Percentiles rank a stretch among this genome's conserved stretches.
Conservation (phyloP, 2,113 vertebrate species). For the Gymnorhina tibicen region DNA sequence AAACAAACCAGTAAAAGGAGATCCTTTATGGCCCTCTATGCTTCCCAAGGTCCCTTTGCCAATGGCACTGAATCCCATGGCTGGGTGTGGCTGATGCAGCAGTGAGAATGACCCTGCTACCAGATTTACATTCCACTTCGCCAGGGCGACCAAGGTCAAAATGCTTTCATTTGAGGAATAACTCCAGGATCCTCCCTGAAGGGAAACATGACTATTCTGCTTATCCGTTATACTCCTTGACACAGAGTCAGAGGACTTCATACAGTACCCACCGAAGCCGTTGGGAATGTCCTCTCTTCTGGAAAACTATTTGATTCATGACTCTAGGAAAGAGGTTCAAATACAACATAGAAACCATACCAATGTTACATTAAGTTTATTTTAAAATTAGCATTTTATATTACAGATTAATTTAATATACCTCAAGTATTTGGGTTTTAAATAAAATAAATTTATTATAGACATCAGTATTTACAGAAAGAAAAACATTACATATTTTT, state of each 20-base stretch:
- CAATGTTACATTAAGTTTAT: background rate
- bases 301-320: background rate
- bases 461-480: slow-evolving; percentile 37
- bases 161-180: background rate
- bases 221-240: background rate
- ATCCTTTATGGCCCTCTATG: background rate
- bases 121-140: background rate
- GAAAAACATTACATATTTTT: background rate
- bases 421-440: background rate
- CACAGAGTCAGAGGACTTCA: background rate
- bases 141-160: background rate
- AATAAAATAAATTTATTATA: slow-evolving; percentile 41
- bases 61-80: background rate
- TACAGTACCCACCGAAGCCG: background rate
- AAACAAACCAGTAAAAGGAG: background rate
- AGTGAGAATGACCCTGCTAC: background rate
- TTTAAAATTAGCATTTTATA: background rate
- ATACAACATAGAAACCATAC: background rate
- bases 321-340: background rate
- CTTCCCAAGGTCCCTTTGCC: background rate
- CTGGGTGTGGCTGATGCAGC: background rate
- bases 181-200: background rate
- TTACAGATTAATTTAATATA: slow-evolving; percentile 11
- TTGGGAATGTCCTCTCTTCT: background rate
- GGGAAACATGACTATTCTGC: background rate